phyloP scores from a whole-genome alignment of 2,113 vertebrate species.

The Tragelaphus imberbis region DNA sequence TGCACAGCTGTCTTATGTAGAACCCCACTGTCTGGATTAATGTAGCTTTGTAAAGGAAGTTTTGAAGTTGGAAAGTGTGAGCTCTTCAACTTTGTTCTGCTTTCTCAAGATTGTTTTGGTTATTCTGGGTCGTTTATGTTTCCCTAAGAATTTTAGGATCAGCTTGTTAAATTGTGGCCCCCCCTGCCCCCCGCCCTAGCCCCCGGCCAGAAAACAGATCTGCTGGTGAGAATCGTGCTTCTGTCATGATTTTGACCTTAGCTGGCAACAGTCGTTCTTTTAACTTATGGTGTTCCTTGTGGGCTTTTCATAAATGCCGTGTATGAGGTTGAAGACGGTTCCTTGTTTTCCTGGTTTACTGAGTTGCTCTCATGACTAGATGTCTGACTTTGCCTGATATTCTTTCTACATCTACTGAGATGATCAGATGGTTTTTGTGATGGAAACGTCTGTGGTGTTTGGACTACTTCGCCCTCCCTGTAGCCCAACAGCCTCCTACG shows the following conservation, averaged over 20 bases:
- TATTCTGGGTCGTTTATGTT: not conserved
- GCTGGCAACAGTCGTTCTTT: not conserved
- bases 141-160: not conserved
- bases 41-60: not conserved
- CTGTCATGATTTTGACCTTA: not conserved
- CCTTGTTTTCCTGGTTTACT: not conserved
- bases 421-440: not conserved
- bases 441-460: not conserved
- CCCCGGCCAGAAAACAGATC: not conserved
- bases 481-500: not conserved
- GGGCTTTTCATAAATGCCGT: not conserved
- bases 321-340: not conserved
- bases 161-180: not conserved
- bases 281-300: not conserved
- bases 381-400: not conserved
- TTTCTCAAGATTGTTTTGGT: not conserved
- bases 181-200: fast-evolving
- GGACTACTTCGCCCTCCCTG: not conserved
- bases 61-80: not conserved
- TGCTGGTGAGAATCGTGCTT: not conserved
- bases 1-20: not conserved
- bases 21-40: too few relatives aligned
- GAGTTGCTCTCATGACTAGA: not conserved
- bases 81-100: not conserved
- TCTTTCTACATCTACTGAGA: not conserved